These are phyloP conservation scores for Drosophila virilis DNA, from an alignment of 1,140 invertebrate genomes.

Conservation along the genomic window DNA sequence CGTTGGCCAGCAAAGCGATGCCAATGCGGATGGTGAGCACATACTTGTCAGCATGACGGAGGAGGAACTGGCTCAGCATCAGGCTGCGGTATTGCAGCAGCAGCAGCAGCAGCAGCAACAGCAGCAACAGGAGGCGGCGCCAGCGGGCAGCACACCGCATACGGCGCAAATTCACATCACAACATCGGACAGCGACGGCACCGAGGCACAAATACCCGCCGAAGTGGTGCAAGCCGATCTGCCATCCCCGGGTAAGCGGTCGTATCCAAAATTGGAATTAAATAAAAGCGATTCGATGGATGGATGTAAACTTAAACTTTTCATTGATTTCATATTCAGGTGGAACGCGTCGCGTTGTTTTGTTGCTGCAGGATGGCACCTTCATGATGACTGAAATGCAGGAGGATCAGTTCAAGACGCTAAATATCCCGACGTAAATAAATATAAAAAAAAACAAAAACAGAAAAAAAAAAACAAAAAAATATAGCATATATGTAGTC, in stretches of 20 bases:
- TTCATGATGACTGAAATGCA: slow-evolving; percentile 93
- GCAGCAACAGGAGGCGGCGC: slow-evolving; percentile 45
- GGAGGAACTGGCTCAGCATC: slow-evolving; percentile 85
- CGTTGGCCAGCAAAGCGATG: slow-evolving; percentile 68
- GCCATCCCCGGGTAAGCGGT: slow-evolving; percentile 89
- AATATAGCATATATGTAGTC: slow-evolving; percentile 41
- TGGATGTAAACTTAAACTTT: not conserved
- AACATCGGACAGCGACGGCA: slow-evolving; percentile 85
- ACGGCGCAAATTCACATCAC: slow-evolving; percentile 77
- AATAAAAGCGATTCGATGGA: too few relatives aligned
- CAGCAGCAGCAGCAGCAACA: slow-evolving; percentile 61
- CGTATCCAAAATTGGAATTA: not conserved
- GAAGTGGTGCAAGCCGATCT: slow-evolving; percentile 92
- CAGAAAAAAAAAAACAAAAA: not conserved
- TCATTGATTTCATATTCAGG: slow-evolving; percentile 85
- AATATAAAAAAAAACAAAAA: slow-evolving; percentile 10
- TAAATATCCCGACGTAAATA: slow-evolving; percentile 85
- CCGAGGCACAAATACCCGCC: slow-evolving; percentile 90
- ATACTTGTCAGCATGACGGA: slow-evolving; percentile 86
- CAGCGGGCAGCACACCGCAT: slow-evolving; percentile 51
- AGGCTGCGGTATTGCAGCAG: slow-evolving; percentile 75
- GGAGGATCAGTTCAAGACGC: slow-evolving; percentile 91
- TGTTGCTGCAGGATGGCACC: slow-evolving; percentile 91
- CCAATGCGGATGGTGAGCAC: slow-evolving; percentile 85
- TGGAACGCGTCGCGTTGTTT: slow-evolving; percentile 91